These are phyloP conservation scores for Eulithis testata DNA, from an alignment of 2,888 invertebrate genomes.

Conservation along the genomic window DNA sequence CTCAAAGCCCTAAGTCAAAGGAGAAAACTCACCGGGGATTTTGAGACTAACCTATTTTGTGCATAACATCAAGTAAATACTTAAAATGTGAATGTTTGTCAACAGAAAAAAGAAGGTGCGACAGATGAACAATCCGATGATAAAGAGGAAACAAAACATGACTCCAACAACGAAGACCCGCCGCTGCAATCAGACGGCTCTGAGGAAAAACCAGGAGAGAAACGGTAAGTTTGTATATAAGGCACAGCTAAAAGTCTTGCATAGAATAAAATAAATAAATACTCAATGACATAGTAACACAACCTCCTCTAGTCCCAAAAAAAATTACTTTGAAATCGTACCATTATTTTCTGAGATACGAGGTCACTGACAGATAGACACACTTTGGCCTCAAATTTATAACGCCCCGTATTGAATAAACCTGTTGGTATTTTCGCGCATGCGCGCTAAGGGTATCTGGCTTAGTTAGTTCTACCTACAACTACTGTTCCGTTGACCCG, in stretches of 20 bases:
- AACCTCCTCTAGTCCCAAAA: no score
- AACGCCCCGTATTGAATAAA: background rate
- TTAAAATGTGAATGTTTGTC: background rate
- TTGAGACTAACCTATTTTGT: no score
- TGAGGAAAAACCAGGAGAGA: constrained; percentile 73
- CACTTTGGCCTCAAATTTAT: no score
- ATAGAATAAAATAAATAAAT: no score
- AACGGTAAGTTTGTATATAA: constrained; percentile 57
- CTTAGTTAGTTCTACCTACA: background rate
- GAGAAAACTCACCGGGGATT: no score
- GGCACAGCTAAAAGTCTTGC: no score
- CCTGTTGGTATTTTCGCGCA: background rate
- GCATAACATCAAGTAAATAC: no score
- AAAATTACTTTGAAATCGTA: no score
- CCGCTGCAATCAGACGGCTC: constrained; percentile 66
- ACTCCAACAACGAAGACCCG: constrained; percentile 68
- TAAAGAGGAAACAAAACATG: constrained; percentile 40
- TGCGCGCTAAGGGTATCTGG: background rate
- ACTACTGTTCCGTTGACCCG: background rate
- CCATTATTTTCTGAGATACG: no score
- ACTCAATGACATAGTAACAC: no score
- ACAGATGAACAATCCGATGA: background rate
- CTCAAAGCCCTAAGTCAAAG: no score
- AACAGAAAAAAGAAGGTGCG: constrained; percentile 4
- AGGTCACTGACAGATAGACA: no score